Evolutionary conservation across 2,113 vertebrate species (phyloP).

Genomic region (Leptobrachium ailaonicum): DNA sequence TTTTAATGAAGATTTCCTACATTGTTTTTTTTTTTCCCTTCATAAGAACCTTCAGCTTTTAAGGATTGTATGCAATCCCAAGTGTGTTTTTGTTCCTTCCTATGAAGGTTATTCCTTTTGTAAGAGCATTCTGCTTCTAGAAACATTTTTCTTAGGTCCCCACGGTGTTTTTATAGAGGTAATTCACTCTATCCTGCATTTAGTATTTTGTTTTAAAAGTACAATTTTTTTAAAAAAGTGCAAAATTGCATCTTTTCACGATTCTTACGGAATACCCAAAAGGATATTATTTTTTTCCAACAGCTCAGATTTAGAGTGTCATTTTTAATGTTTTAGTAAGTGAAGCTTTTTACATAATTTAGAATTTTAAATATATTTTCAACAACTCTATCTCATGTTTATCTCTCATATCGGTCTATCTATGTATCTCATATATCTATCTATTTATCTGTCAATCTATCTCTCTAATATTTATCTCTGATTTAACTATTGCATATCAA

Average conservation of each 20-base stretch:
- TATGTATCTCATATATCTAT: too few relatives aligned
- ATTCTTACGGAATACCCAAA: conserved; percentile 14
- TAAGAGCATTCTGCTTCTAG: conserved; percentile 41
- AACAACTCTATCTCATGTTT: too few relatives aligned
- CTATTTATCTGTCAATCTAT: too few relatives aligned
- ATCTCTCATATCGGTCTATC: too few relatives aligned
- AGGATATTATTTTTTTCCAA: conserved; percentile 22
- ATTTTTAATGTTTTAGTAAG: background rate
- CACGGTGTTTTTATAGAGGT: conserved; percentile 42
- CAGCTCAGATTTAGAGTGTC: background rate
- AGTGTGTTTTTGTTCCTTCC: conserved; percentile 41
- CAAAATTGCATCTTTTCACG: conserved; percentile 19
- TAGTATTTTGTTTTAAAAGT: conserved; percentile 32
- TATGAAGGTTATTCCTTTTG: conserved; percentile 47
- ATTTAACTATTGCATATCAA: too few relatives aligned
- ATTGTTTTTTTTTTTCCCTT: conserved; percentile 12
- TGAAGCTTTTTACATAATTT: background rate
- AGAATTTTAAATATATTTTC: too few relatives aligned
- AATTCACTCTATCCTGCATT: conserved; percentile 38
- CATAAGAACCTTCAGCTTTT: conserved; percentile 22
- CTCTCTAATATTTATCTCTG: too few relatives aligned
- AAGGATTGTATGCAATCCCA: conserved; percentile 44
- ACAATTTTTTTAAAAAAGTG: conserved; percentile 19
- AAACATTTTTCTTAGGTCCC: conserved; percentile 46
- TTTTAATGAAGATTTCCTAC: conserved; percentile 12